These are phyloP conservation scores for Conistra vaccinii DNA, from an alignment of 2,888 invertebrate genomes.

Conservation along the genomic window DNA sequence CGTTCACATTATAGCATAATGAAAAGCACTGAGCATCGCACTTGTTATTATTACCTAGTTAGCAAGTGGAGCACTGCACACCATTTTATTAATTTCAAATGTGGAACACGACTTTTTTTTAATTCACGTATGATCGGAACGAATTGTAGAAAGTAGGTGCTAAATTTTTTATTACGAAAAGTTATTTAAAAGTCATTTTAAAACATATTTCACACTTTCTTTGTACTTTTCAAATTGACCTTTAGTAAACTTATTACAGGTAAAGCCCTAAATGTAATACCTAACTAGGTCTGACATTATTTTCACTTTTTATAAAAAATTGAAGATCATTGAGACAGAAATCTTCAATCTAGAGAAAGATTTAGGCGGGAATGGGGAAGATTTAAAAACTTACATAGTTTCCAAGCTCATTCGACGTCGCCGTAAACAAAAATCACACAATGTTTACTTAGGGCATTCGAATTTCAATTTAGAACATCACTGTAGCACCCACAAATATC, in stretches of 20 bases:
- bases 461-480: constrained; percentile 37
- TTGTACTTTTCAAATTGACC: neutral
- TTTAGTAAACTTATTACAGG: neutral
- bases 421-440: constrained; percentile 15
- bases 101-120: constrained; percentile 42
- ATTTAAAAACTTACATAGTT: constrained; percentile 20
- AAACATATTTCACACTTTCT: constrained; percentile 2
- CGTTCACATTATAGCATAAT: constrained; percentile 43
- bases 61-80: constrained; percentile 60
- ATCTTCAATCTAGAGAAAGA: neutral
- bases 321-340: neutral
- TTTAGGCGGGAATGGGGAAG: neutral
- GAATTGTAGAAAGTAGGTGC: constrained; percentile 27
- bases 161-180: neutral
- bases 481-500: neutral
- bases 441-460: neutral
- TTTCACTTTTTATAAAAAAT: neutral
- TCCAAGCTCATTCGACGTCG: neutral
- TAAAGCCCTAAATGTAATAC: neutral
- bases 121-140: constrained; percentile 34
- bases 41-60: constrained; percentile 64
- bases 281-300: neutral
- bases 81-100: constrained; percentile 55
- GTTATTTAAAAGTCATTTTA: neutral
- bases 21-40: constrained; percentile 54